Percentiles rank a stretch among this genome's conserved stretches.
Conservation (phyloP, 2,113 vertebrate species). For the Cyanoderma ruficeps region DNA sequence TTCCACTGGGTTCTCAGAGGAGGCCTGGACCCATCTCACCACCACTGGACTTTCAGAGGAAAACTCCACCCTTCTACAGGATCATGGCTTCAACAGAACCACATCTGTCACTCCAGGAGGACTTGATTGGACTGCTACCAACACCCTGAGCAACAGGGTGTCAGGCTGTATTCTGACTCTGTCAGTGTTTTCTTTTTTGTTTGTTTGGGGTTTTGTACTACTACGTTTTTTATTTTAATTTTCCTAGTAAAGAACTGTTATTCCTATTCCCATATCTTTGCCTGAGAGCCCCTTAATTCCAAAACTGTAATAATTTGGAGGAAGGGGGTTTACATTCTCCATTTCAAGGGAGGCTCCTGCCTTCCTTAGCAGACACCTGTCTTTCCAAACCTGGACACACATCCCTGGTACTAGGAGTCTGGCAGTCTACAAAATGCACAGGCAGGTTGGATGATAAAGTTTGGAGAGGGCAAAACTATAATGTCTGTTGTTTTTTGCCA, state of each 20-base stretch:
- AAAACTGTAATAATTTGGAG: not conserved
- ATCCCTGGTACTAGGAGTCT: not conserved
- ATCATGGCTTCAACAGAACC: not conserved
- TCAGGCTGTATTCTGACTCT: not conserved
- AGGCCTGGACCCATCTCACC: no score
- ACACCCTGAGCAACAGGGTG: not conserved
- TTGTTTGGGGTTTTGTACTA: not conserved
- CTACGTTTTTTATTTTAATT: no score
- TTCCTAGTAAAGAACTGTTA: not conserved
- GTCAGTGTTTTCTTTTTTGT: not conserved
- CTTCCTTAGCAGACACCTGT: not conserved
- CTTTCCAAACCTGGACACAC: not conserved
- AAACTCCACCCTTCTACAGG: not conserved
- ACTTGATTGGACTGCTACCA: no score
- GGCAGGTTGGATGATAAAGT: not conserved
- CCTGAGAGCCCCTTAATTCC: no score
- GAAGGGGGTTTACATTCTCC: not conserved
- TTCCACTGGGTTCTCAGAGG: no score
- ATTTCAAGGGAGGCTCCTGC: not conserved
- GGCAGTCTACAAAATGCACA: not conserved
- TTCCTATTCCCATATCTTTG: not conserved
- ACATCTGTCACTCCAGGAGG: no score
- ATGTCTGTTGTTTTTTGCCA: not conserved
- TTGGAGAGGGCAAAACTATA: not conserved
- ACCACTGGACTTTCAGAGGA: no score